phyloP scores from a whole-genome alignment of 2,888 invertebrate species.

The Ganaspis brasiliensis region DNA sequence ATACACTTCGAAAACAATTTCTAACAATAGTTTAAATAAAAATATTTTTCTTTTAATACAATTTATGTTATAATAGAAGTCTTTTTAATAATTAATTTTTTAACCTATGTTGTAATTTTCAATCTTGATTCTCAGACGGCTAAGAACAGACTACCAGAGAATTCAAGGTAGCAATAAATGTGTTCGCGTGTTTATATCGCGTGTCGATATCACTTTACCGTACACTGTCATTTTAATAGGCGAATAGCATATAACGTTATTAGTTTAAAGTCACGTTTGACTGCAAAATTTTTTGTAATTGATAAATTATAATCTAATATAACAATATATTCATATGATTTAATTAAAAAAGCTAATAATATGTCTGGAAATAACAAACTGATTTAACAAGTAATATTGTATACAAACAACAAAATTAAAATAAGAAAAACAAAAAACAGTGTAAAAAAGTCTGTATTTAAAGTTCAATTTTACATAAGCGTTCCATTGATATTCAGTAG shows the following conservation, averaged over 20 bases:
- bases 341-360: no score
- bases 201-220: not conserved
- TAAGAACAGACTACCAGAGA: not conserved
- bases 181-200: not conserved
- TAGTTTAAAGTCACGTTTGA: not conserved
- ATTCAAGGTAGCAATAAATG: no score
- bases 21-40: not conserved
- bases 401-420: no score
- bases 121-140: not conserved
- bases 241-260: not conserved
- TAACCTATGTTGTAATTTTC: no score
- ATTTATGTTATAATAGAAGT: no score
- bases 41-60: conserved; percentile 20
- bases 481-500: no score
- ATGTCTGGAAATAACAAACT: no score
- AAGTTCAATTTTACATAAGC: no score
- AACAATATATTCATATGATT: not conserved
- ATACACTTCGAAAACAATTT: not conserved
- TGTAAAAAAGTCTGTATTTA: no score
- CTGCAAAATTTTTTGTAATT: not conserved
- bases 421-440: no score
- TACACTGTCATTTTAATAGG: not conserved
- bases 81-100: no score
- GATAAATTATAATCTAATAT: not conserved
- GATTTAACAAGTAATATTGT: no score